Base-by-base conservation (phyloP, 2,888 invertebrate species). In the Didymodactylos carnosus region DNA sequence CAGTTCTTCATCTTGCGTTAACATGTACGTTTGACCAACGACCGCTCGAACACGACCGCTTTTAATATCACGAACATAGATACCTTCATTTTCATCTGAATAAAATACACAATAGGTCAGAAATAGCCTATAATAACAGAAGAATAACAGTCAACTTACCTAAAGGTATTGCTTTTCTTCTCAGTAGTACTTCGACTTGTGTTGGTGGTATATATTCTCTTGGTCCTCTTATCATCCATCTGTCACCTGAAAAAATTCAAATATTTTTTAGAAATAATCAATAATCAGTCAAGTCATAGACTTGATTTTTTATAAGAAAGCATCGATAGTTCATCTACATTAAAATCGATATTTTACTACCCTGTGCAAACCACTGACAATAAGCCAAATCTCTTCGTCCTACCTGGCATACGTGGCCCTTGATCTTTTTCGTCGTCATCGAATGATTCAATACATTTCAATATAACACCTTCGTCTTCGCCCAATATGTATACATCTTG, bases 211-310 rank as follows among this genome's bases (percentile, higher is more conserved):
- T 84, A 78, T 85, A 85, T 76, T 86, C 85, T 29, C 53, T 62
- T 5, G 85, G 85, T n/a, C 85, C 85, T 27, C 84, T 79, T 76
- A 85, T 84, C 83, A 85, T 84, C 85, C 85, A 85, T 29, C 80
- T 77, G 76, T 85, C 85, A 29, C 85, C 85, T n/a, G n/a, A n/a
- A n/a, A n/a, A n/a, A n/a, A n/a, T n/a, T 13, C 13, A 16, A 43
- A n/a, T n/a, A n/a, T n/a, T n/a, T n/a, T n/a, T n/a, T n/a, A n/a
- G n/a, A n/a, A n/a, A n/a, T n/a, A n/a, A n/a, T n/a, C n/a, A n/a
- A n/a, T n/a, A n/a, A n/a, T n/a, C n/a, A n/a, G n/a, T n/a, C n/a
- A n/a, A n/a, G n/a, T n/a, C n/a, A n/a, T n/a, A n/a, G n/a, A n/a
- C n/a, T n/a, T n/a, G n/a, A n/a, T n/a, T n/a, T n/a, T n/a, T n/a